Conservation (phyloP, 2,888 invertebrate species). For the Lithosia quadra region DNA sequence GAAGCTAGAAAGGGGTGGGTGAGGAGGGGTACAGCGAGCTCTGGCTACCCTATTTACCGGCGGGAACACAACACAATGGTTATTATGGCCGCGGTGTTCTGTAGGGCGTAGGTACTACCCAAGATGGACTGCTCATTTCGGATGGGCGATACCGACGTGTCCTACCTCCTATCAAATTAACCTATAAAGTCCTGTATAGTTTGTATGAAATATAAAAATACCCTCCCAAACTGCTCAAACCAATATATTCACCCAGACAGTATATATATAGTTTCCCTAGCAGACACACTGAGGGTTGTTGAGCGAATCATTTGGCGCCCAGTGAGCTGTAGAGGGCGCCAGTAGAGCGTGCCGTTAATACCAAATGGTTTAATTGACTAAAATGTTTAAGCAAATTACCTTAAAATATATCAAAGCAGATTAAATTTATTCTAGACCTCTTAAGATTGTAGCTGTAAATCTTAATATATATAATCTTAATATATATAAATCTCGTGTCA, state of each 20-base stretch:
- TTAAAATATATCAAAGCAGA: background rate
- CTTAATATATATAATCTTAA: background rate
- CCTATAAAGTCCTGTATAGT: background rate
- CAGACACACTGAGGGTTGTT: constrained; percentile 18
- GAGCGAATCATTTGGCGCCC: constrained; percentile 33
- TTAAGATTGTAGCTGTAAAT: background rate
- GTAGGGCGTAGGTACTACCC: too few relatives aligned
- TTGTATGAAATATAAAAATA: background rate
- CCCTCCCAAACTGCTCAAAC: constrained; percentile 1
- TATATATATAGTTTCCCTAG: background rate
- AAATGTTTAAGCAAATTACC: constrained; percentile 31
- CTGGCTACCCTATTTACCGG: too few relatives aligned
- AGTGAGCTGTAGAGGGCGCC: constrained; percentile 32
- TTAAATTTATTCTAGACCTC: background rate
- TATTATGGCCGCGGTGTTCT: too few relatives aligned
- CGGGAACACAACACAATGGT: too few relatives aligned
- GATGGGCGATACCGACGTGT: too few relatives aligned
- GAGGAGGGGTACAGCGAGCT: too few relatives aligned
- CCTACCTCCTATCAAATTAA: too few relatives aligned
- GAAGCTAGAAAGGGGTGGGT: too few relatives aligned
- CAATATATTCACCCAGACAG: background rate
- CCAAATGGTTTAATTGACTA: constrained; percentile 28
- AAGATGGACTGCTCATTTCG: too few relatives aligned
- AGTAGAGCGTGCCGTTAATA: constrained; percentile 24
- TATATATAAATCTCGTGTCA: background rate